Base-by-base conservation (phyloP, 37 sponge, comb jelly and placozoan species). In the Oscarella lobularis region DNA sequence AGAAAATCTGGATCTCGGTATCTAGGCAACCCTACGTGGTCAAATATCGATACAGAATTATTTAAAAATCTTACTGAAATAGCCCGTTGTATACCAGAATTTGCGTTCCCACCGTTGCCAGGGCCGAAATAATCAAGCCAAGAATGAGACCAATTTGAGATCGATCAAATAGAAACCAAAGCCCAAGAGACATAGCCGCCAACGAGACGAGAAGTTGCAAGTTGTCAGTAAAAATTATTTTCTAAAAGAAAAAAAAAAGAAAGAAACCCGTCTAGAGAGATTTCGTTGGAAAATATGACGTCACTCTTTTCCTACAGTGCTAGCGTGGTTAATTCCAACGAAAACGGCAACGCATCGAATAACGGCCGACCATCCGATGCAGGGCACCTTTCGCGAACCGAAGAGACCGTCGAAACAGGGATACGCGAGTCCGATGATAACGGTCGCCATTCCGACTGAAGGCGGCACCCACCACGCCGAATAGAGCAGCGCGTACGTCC, bases 101-200 rank as follows among this genome's bases (percentile, higher is more conserved):
- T 37, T 89, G 86, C 14, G 89, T 78, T 33, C 79, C 35, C 0
- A 66, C 36, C 31, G 87, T 78, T 30, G 78, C 83, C 9, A 82
- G n/a, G 30, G 84, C 34, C 29, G 94, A 79, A 14, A 93, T 38
- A 68, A 85, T 3, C 39, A 90, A 38, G 31, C 89, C 85, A 36
- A 93, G 79, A 2, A 78, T 38, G 36, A 97, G 85, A 1, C 98
- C 98, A 30, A 76, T 66, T 29, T 67, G 55, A 5, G 94, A 85
- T 5, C 98, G 67, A 75, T 97, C 98, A 80, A 90, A 97, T 67
- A 97, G 66, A 89, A 89, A 97, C 98, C 98, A 97, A 86, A 97
- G 76, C 0, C 91, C 91, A 1, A 90, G 77, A 14, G 94, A 90
- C 66, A 97, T 79, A 0, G 84, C 91, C 33, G 85, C 78, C 55